A percentile compares a stretch with the other conserved stretches of the same genome.
Conservation (phyloP, 2,888 invertebrate species). For the Tortrix viridana region DNA sequence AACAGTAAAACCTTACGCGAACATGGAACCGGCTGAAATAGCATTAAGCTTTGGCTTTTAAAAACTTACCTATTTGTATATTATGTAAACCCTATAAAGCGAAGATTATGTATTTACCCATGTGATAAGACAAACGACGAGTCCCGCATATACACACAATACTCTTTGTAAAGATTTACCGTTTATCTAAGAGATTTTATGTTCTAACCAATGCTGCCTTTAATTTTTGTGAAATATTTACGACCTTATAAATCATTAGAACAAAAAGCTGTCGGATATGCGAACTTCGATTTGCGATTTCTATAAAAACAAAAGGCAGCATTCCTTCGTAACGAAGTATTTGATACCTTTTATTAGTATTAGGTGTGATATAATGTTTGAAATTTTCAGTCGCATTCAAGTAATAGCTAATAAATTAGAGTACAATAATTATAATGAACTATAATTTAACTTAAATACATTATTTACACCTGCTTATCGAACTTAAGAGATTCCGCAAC, state of each 20-base stretch:
- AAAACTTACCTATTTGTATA: conserved; percentile 53
- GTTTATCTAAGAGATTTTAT: conserved; percentile 23
- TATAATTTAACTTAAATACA: conserved; percentile 72
- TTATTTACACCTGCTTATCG: conserved; percentile 74
- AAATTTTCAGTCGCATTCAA: conserved; percentile 67
- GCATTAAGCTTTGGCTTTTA: conserved; percentile 66
- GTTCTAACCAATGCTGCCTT: conserved; percentile 28
- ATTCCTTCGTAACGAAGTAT: conserved; percentile 44
- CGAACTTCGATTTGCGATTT: neutral
- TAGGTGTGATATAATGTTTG: conserved; percentile 46
- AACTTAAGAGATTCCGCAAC: conserved; percentile 70
- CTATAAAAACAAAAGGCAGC: conserved; percentile 45
- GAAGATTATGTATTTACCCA: conserved; percentile 41
- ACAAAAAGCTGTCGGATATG: neutral
- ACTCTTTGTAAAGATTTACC: conserved; percentile 25
- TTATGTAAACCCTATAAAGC: conserved; percentile 51
- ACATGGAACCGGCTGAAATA: conserved; percentile 56
- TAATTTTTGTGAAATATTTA: conserved; percentile 6
- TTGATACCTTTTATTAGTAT: conserved; percentile 40
- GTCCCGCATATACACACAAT: conserved; percentile 26
- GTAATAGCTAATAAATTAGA: conserved; percentile 65
- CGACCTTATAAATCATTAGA: neutral
- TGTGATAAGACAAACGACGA: conserved; percentile 30
- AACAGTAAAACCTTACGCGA: conserved; percentile 55
- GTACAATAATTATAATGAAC: conserved; percentile 59